phyloP scores from a whole-genome alignment of 2,888 invertebrate genomes.

The Schizaphis graminum region DNA sequence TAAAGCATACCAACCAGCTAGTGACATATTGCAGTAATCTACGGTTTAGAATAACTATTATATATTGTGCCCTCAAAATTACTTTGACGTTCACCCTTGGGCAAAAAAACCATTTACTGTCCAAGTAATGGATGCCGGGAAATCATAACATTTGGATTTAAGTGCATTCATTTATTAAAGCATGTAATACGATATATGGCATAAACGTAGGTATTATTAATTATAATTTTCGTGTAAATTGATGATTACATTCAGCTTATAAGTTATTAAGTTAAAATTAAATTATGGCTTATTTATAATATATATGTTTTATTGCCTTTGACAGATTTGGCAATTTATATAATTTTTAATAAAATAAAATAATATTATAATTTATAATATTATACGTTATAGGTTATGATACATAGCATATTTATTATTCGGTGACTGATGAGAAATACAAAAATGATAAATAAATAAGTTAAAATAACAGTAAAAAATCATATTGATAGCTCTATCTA shows the following conservation, averaged over 20 bases:
- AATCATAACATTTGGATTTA: not conserved
- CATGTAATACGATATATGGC: no score
- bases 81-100: conserved; percentile 3
- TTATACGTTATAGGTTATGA: not conserved
- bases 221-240: not conserved
- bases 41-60: not conserved
- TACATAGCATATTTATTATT: not conserved
- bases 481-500: not conserved
- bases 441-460: not conserved
- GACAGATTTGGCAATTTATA: not conserved
- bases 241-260: not conserved
- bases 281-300: not conserved
- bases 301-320: not conserved
- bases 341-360: not conserved
- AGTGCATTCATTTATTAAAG: not conserved
- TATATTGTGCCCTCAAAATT: not conserved
- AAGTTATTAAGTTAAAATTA: not conserved
- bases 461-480: not conserved
- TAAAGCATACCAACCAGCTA: not conserved
- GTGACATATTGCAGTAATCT: not conserved
- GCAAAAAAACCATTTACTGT: not conserved
- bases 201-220: not conserved
- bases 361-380: not conserved
- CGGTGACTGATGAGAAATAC: not conserved
- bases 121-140: conserved; percentile 20